Evolutionary conservation across 1,140 invertebrate species (phyloP), one percentile per base, ranked within the genome.

Genomic region (Drosophila bipectinata): DNA sequence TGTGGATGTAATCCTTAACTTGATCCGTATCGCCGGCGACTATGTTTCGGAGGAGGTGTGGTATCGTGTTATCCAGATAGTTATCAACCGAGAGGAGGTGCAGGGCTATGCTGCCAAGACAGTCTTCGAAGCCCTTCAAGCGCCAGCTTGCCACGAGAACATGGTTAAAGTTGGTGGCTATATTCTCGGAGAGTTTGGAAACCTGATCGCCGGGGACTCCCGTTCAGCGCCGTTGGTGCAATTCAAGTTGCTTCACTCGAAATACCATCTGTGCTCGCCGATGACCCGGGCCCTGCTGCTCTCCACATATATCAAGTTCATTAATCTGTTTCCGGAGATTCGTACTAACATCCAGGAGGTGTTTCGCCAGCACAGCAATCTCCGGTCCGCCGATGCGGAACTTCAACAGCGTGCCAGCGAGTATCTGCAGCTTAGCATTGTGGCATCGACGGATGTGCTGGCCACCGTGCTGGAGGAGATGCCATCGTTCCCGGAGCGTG

Each of bases 141-240:
- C 98, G 45, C 98, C 98, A 26, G 98, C 99, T 51, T 99, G 99
- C 92, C 99, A 99, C 93, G 99, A 99, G 93, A 99, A 99, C 92
- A 99, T 99, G 99, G 99, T 99, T 0, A 99, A 99, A 95, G 99
- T 99, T 47, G 99, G 99, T 55, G 99, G 98, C 26, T 99, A 99
- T 84, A 99, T 99, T 83, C 94, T 99, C 44, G 99, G 99, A 58
- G 99, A 99, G 93, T 99, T 99, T 94, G 99, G 99, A 28, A 99
- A 99, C 93, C 94, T 99, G 21, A 99, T 99, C 91, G 99, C 99
- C 78, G 99, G 99, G 9, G 99, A 99, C 93, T 97, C 98, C 59
- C 94, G 99, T 54, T 99, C 98, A 39, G 98, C 98, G 61, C 98
- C 98, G 37, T 93, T 96, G 76, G 97, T 99, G 69, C 98, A 99